phyloP scores from a whole-genome alignment of 2,888 invertebrate genomes.

The Erebia ligea region DNA sequence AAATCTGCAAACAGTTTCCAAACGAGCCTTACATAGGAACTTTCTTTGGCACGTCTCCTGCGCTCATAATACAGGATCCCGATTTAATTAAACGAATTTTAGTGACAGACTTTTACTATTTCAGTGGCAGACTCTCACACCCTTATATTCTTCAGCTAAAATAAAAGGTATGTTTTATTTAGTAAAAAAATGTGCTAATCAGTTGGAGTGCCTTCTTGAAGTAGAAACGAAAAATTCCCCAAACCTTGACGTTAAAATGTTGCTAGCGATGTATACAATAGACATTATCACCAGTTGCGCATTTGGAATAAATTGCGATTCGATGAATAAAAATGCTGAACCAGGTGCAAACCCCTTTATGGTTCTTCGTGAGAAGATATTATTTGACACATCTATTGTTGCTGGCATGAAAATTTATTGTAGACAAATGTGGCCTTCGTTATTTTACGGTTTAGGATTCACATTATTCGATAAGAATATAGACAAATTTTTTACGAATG shows the following conservation, averaged over 20 bases:
- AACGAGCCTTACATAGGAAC: constrained; percentile 61
- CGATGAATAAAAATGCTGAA: constrained; percentile 47
- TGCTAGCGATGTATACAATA: constrained; percentile 60
- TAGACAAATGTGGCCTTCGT: constrained; percentile 57
- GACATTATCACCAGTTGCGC: constrained; percentile 59
- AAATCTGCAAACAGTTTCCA: constrained; percentile 56
- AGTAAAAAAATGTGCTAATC: constrained; percentile 52
- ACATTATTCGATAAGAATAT: constrained; percentile 48
- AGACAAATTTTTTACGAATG: constrained; percentile 50
- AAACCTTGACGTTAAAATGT: constrained; percentile 48
- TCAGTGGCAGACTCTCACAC: constrained; percentile 62
- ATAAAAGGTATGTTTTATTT: constrained; percentile 69
- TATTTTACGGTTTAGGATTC: constrained; percentile 59
- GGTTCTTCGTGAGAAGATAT: constrained; percentile 50
- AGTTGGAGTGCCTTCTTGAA: constrained; percentile 57
- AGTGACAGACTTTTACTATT: constrained; percentile 65
- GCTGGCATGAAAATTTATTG: constrained; percentile 49
- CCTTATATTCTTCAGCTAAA: constrained; percentile 63
- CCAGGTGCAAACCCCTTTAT: constrained; percentile 56
- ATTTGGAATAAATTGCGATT: constrained; percentile 60
- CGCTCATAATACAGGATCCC: constrained; percentile 60
- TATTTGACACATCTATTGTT: constrained; percentile 47
- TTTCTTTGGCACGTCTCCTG: constrained; percentile 62
- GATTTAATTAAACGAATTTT: constrained; percentile 58
- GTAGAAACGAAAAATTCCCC: constrained; percentile 40